phyloP scores from a whole-genome alignment of 1,140 invertebrate genomes.

The Drosophila busckii region DNA sequence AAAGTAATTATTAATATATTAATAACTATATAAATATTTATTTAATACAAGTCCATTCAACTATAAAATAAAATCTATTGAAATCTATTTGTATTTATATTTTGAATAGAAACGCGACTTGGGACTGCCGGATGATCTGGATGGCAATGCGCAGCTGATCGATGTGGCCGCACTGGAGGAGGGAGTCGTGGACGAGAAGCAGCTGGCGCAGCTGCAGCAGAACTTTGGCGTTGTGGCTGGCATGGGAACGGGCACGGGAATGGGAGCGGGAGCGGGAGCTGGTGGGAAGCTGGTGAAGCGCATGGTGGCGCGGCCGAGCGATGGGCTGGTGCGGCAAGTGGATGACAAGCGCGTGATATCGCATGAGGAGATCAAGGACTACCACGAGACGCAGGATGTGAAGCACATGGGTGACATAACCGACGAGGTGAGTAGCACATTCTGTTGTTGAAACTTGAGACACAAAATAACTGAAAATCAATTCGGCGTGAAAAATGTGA shows the following conservation, averaged over 20 bases:
- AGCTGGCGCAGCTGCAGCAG: conserved; percentile 61
- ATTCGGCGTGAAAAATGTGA: conserved; percentile 69
- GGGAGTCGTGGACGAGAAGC: conserved; percentile 45
- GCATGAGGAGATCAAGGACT: conserved; percentile 89
- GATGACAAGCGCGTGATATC: conserved; percentile 88
- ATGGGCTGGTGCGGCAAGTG: conserved; percentile 88
- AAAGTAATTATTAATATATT: too few relatives aligned
- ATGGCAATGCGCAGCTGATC: conserved; percentile 55
- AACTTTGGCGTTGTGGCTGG: conserved; percentile 32
- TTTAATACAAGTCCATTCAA: too few relatives aligned
- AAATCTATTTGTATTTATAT: neutral
- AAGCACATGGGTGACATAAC: conserved; percentile 89
- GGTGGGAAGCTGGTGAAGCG: conserved; percentile 61
- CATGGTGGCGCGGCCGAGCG: conserved; percentile 79
- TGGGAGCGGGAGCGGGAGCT: conserved; percentile 12
- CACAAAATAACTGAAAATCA: conserved; percentile 68
- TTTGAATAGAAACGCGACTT: conserved; percentile 61
- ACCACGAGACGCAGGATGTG: conserved; percentile 89
- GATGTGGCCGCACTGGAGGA: conserved; percentile 51
- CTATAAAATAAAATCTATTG: neutral
- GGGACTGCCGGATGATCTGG: conserved; percentile 60
- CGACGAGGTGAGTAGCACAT: conserved; percentile 85
- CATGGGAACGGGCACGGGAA: too few relatives aligned
- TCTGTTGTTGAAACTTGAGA: conserved; percentile 23
- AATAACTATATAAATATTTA: too few relatives aligned